phyloP scores from a whole-genome alignment of 2,797 vertebrate genomes.

The Cygnus olor region DNA sequence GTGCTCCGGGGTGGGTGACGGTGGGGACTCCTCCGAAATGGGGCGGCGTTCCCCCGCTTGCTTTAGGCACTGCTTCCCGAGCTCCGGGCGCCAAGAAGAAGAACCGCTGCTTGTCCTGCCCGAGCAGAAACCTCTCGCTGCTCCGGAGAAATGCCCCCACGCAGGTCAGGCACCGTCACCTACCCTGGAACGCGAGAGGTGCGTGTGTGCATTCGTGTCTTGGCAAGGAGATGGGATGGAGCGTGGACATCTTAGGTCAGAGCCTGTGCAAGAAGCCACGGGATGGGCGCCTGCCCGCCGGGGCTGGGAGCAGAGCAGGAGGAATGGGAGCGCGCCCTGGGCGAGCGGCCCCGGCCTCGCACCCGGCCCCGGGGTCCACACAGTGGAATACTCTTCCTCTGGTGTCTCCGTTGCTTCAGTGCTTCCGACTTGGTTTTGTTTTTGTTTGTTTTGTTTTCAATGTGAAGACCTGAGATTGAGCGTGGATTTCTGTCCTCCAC shows the following conservation, averaged over 20 bases:
- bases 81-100: not conserved
- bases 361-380: not conserved
- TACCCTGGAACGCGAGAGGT: fast-evolving
- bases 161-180: not conserved
- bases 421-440: conserved; percentile 8
- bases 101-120: not conserved
- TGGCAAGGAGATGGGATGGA: not conserved
- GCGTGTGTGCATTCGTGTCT: not conserved
- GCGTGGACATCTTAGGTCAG: not conserved
- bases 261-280: conserved; percentile 7
- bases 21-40: not conserved
- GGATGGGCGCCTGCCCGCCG: not conserved
- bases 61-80: not conserved
- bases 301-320: not conserved
- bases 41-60: not conserved
- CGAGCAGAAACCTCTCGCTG: not conserved
- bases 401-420: conserved; percentile 33
- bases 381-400: not conserved
- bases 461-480: conserved; percentile 83
- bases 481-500: conserved; percentile 69
- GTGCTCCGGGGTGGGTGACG: not conserved
- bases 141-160: not conserved
- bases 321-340: not conserved
- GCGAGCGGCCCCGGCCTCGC: not conserved
- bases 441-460: conserved; percentile 42